These are phyloP conservation scores for Willisornis vidua DNA, from an alignment of 2,113 vertebrate species.

Conservation along the genomic window DNA sequence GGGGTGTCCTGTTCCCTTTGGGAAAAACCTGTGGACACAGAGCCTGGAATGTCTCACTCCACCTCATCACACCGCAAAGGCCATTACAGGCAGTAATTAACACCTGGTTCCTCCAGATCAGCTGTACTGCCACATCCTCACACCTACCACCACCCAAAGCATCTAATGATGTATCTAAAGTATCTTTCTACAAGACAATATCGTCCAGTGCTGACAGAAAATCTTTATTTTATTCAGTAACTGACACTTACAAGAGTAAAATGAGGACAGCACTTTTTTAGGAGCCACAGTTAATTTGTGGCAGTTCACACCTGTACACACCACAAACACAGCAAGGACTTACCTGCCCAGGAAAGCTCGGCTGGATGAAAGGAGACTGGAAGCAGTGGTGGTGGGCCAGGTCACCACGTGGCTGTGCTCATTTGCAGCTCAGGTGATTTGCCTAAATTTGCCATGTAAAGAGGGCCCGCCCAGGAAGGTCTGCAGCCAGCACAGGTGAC, in stretches of 20 bases:
- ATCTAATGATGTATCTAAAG: background rate
- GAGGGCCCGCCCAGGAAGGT: slow-evolving; percentile 28
- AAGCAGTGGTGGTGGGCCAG: background rate
- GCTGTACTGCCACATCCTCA: background rate
- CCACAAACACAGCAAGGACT: background rate
- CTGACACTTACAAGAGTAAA: background rate
- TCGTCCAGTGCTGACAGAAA: background rate
- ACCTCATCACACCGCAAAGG: background rate
- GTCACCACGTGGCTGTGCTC: background rate
- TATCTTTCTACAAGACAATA: background rate
- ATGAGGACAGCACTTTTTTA: background rate
- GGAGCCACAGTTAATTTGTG: background rate
- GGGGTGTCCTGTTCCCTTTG: background rate
- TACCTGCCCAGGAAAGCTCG: background rate
- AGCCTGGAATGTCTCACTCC: background rate
- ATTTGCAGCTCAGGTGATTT: slow-evolving; percentile 1
- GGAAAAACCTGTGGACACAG: background rate
- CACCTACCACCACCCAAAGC: background rate
- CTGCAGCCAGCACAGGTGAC: background rate
- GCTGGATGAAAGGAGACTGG: background rate
- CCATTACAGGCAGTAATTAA: background rate
- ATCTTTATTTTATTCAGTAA: background rate
- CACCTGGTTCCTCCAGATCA: background rate
- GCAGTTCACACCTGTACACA: background rate
- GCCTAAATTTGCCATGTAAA: slow-evolving; percentile 28